Evolutionary conservation across 2,113 vertebrate genomes (phyloP).

Genomic region (Cryptomyrus ogoouensis): DNA sequence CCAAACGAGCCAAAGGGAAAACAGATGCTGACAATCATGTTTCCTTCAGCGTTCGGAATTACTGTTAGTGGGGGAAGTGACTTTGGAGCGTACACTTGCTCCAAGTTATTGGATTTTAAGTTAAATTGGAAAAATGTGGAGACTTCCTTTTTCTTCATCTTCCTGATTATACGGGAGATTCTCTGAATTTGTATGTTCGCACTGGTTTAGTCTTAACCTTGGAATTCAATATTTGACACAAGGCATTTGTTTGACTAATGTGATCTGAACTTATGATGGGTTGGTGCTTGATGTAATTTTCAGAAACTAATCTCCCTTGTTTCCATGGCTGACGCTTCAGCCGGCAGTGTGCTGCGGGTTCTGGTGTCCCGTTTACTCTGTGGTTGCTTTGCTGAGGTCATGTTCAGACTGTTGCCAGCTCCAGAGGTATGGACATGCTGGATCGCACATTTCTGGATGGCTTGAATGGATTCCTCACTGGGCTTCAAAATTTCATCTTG

Average conservation of each 20-base stretch:
- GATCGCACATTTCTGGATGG: background rate
- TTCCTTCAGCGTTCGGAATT: conserved; percentile 34
- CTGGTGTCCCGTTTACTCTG: background rate
- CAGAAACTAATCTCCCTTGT: background rate
- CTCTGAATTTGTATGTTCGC: background rate
- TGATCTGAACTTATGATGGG: background rate
- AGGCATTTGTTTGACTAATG: conserved; percentile 2
- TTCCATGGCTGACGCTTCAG: background rate
- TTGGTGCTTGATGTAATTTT: background rate
- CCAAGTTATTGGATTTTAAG: conserved; percentile 46
- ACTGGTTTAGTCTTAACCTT: background rate
- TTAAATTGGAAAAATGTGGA: conserved; percentile 37
- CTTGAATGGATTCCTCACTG: background rate
- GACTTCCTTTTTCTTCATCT: conserved; percentile 13
- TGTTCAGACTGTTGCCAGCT: background rate
- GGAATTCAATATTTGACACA: background rate
- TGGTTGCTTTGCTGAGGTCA: background rate
- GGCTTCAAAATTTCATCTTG: background rate
- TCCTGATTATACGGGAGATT: background rate
- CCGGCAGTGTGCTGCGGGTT: background rate
- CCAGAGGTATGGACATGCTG: background rate
- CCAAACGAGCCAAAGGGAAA: conserved; percentile 41
- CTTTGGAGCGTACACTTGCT: conserved; percentile 37
- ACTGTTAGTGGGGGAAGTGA: conserved; percentile 39
- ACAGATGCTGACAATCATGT: conserved; percentile 55